phyloP scores from a whole-genome alignment of 2,797 vertebrate genomes.

The Alectoris magna region DNA sequence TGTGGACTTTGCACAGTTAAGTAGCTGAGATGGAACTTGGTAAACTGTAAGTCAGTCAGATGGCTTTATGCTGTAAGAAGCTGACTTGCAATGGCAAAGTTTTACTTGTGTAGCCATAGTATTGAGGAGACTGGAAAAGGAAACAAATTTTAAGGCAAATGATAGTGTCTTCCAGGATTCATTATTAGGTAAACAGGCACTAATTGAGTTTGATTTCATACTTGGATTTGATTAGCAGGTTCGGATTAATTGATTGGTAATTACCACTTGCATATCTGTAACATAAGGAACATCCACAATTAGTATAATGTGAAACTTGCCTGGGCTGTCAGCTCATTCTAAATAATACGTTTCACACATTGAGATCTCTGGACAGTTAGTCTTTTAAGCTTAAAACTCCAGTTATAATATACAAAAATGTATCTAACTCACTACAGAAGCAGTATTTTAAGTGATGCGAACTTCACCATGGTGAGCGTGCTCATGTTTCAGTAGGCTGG shows the following conservation, averaged over 20 bases:
- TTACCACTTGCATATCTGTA: slow-evolving; percentile 21
- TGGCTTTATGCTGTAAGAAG: not conserved
- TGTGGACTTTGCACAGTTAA: no score
- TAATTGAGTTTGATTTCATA: slow-evolving; percentile 41
- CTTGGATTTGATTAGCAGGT: slow-evolving; percentile 37
- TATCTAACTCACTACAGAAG: not conserved
- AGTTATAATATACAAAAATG: not conserved
- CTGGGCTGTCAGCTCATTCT: not conserved
- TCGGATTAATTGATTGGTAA: slow-evolving; percentile 47
- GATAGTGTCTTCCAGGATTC: not conserved
- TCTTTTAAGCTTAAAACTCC: not conserved
- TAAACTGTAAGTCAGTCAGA: no score
- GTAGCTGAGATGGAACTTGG: no score
- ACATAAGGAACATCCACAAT: no score
- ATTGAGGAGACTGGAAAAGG: not conserved
- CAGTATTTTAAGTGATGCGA: not conserved
- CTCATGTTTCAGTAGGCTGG: not conserved
- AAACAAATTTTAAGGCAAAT: not conserved
- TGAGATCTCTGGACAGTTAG: not conserved
- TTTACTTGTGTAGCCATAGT: not conserved
- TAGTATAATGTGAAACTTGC: not conserved
- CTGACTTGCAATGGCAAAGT: not conserved
- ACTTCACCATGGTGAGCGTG: not conserved
- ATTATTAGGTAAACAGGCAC: slow-evolving; percentile 6
- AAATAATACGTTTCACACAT: not conserved